These are phyloP conservation scores for Alviniconcha strummeri DNA, from an alignment of 2,888 invertebrate species.

Conservation along the genomic window DNA sequence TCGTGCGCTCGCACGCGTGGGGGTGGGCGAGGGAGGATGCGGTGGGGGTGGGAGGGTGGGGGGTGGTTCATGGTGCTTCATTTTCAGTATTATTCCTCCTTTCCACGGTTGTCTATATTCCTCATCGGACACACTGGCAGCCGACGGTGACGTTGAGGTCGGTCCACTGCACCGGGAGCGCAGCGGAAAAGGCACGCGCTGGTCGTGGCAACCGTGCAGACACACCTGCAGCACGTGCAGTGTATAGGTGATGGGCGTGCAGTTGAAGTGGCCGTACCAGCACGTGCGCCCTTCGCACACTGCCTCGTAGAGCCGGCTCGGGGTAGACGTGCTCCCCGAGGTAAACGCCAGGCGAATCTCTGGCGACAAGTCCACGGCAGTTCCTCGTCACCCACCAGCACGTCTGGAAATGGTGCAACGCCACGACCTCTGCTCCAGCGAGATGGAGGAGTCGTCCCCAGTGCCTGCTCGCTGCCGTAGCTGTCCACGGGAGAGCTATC, in stretches of 20 bases:
- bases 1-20: background rate
- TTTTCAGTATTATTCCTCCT: background rate
- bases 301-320: slow-evolving; percentile 30
- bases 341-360: slow-evolving; percentile 29
- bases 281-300: slow-evolving; percentile 36
- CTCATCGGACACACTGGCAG: slow-evolving; percentile 35
- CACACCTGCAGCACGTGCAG: slow-evolving; percentile 34
- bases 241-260: slow-evolving; percentile 36
- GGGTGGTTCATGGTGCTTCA: too few relatives aligned
- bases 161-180: slow-evolving; percentile 30
- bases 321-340: slow-evolving; percentile 37
- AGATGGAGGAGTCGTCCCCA: background rate
- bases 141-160: slow-evolving; percentile 38
- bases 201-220: slow-evolving; percentile 31
- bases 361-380: slow-evolving; percentile 38
- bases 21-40: background rate
- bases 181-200: slow-evolving; percentile 30
- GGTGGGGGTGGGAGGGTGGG: too few relatives aligned
- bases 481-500: too few relatives aligned
- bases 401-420: slow-evolving; percentile 14
- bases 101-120: background rate
- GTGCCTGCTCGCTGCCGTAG: background rate
- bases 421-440: slow-evolving; percentile 3
- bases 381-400: slow-evolving; percentile 16
- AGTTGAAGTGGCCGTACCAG: slow-evolving; percentile 39